A percentile compares a stretch with the other conserved stretches of the same genome.
phyloP scores from a whole-genome alignment of 2,113 vertebrate genomes.

The Amazona vittata region DNA sequence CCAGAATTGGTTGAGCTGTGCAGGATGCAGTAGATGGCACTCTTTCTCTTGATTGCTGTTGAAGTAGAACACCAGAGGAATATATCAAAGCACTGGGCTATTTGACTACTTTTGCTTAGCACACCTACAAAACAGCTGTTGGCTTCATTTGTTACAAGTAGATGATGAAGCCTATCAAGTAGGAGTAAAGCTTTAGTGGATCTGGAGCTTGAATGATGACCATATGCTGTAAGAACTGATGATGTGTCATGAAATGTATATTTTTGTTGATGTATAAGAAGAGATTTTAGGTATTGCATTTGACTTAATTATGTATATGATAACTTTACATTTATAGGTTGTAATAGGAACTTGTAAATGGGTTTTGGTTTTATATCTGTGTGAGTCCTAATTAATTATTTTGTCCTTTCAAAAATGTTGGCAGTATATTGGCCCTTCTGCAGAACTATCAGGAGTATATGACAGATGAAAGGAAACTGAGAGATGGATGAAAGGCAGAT shows the following conservation, averaged over 20 bases:
- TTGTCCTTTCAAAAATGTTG: background rate
- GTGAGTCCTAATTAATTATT: background rate
- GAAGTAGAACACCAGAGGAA: background rate
- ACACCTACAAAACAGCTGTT: background rate
- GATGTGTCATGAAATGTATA: background rate
- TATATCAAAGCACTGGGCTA: background rate
- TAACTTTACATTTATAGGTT: background rate
- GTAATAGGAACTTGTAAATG: background rate
- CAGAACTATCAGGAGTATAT: background rate
- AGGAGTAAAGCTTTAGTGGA: background rate
- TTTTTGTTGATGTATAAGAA: background rate
- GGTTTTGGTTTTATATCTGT: background rate
- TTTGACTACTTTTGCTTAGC: background rate
- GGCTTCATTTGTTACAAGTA: background rate
- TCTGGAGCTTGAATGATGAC: background rate
- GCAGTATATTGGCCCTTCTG: background rate
- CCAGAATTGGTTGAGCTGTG: background rate
- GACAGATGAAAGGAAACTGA: background rate
- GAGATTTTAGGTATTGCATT: background rate
- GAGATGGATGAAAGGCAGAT: background rate
- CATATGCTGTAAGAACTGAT: background rate
- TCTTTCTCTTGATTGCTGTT: constrained; percentile 17
- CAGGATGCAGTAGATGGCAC: constrained; percentile 50
- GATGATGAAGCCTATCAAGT: background rate
- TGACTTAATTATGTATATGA: background rate